Base-by-base conservation (phyloP, 2,888 invertebrate species). In the Neoitamus cyanurus region DNA sequence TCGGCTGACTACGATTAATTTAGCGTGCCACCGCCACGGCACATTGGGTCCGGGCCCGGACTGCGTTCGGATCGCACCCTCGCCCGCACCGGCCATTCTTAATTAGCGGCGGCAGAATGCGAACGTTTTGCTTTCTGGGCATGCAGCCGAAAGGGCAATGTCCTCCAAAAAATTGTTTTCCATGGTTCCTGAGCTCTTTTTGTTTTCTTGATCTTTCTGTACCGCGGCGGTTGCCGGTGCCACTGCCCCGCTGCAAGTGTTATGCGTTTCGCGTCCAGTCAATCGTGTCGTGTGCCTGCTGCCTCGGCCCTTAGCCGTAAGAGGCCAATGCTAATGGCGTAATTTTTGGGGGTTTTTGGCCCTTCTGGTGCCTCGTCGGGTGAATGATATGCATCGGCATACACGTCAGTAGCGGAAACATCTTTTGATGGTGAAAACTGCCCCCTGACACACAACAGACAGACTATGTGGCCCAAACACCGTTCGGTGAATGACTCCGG, bases 81-180 rank as follows among this genome's bases (percentile, higher is more conserved):
- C 78, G 30, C 48, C 78, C 46, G 78, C 31, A 58, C 13, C 78
- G 48, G 13, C 58, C 34, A 78, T 30, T 58, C 58, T 78, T 78
- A 78, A 78, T 78, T 78, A 78, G 20, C 34, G 34, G 58, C 31
- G 46, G 28, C 31, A 31, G 15, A 48, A 58, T 78, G n/a, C 34
- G 28, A 48, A 48, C 15, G 78, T 78, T 78, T 48, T 70, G 70
- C 34, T 70, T 78, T 78, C 9, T 48, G 78, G 58, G 28, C 77
- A 70, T 31, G 46, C 42, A 25, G 77, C 30, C 78, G 31, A 80
- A 36, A 82, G 82, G 82, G 82, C 82, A 82, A 82, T 82, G 82
- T 69, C 82, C 82, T 82, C 82, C 82, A 82, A 82, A 82, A 69
- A 82, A 69, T 82, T 78, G 78, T 58, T 82, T 82, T 58, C 78